Conservation (phyloP, 2,797 vertebrate species). For the Oreochromis grahami region DNA sequence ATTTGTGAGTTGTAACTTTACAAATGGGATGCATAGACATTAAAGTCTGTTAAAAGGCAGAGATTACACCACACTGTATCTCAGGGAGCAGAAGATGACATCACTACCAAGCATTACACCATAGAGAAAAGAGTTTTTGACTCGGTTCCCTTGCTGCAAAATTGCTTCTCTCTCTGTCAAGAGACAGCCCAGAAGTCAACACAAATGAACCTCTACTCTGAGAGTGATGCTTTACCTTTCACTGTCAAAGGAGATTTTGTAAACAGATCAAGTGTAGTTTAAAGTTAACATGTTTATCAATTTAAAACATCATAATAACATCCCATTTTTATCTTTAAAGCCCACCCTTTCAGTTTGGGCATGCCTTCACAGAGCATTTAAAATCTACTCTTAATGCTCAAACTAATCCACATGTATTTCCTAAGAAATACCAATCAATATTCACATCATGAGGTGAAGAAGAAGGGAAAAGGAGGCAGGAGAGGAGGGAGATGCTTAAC, state of each 20-base stretch:
- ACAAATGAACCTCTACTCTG: neutral
- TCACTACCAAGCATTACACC: neutral
- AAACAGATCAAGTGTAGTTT: neutral
- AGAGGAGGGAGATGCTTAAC: neutral
- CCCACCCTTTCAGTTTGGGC: neutral
- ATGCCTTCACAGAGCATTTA: neutral
- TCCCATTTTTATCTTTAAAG: neutral
- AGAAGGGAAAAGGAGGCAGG: slow-evolving; percentile 1
- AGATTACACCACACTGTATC: neutral
- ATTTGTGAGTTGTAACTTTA: neutral
- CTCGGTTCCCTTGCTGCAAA: neutral
- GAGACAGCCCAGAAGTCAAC: slow-evolving; percentile 9
- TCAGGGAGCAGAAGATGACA: neutral
- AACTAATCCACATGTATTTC: neutral
- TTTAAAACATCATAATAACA: neutral
- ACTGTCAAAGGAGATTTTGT: neutral
- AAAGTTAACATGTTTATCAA: neutral
- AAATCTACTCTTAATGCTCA: neutral
- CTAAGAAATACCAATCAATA: slow-evolving; percentile 4
- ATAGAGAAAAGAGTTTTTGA: neutral
- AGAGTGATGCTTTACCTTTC: neutral
- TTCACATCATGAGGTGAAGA: slow-evolving; percentile 24
- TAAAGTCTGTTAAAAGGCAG: neutral
- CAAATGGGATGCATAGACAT: neutral
- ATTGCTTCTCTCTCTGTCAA: neutral